phyloP scores from a whole-genome alignment of 2,888 invertebrate genomes.

The Metacarcinus magister region DNA sequence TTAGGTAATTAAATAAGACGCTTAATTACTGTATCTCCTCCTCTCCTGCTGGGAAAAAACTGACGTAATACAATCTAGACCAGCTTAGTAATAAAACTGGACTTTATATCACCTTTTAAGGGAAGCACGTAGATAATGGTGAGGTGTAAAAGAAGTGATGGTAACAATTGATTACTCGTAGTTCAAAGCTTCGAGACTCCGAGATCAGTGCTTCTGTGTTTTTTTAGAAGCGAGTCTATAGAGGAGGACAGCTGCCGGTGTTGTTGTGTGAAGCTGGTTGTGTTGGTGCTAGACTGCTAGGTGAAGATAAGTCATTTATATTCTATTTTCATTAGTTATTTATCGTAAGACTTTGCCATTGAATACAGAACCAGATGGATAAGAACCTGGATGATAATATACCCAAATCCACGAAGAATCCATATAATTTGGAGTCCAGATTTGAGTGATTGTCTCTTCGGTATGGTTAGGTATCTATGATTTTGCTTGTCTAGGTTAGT shows the following conservation, averaged over 20 bases:
- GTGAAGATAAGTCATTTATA: too few species aligned
- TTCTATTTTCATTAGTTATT: background rate
- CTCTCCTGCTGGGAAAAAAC: too few species aligned
- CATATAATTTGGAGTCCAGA: too few species aligned
- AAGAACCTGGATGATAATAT: background rate
- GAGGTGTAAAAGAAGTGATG: background rate
- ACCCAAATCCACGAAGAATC: too few species aligned
- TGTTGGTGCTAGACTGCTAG: background rate
- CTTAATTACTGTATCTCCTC: too few species aligned
- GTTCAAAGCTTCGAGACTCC: background rate
- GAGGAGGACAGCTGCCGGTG: background rate
- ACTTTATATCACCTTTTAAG: too few species aligned
- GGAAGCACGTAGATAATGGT: background rate
- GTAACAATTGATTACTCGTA: background rate
- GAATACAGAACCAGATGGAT: background rate
- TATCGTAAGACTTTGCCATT: background rate
- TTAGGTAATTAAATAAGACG: too few species aligned
- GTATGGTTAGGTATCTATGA: background rate
- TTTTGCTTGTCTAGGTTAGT: background rate
- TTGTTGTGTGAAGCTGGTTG: background rate
- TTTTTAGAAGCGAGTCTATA: background rate
- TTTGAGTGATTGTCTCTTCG: background rate
- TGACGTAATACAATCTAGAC: too few species aligned
- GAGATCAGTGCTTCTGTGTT: too few species aligned
- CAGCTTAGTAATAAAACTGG: too few species aligned